Base-by-base conservation (phyloP, 2,113 vertebrate genomes). In the Boleophthalmus pectinirostris region DNA sequence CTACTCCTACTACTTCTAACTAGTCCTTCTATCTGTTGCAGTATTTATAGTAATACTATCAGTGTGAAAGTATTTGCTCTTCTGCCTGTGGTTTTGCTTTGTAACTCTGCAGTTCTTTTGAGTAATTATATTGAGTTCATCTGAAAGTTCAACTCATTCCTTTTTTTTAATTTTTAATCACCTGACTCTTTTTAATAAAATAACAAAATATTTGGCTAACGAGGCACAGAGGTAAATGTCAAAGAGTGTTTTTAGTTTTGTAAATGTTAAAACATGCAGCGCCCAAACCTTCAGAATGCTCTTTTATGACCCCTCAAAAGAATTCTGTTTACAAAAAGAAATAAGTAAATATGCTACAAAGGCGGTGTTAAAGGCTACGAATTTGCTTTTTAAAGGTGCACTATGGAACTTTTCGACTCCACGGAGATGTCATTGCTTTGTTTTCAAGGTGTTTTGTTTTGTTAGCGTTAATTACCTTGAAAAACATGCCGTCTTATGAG, bases 251-350 rank as follows among this genome's bases (percentile, higher is more conserved):
- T 63, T 33, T 7, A 64, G 33, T 33, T 38, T 64, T 64, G 33
- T 43, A 43, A 64, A 64, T 64, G 61, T 43, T 64, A 64, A 64
- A 35, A 43, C 33, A 64, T 64, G 61, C 61, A 38, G 35, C 20
- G 3, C 18, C 20, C n/a, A 0, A 33, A 38, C 10, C 10, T 64
- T 35, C 61, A 38, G 33, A 64, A n/a, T 43, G 20, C 18, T 20
- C 33, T 64, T 64, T 64, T n/a, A 64, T 43, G 61, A 64, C 33
- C 33, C 3, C 29, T 43, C 8, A 64, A 43, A 12, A 11, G 1
- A 64, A 43, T 64, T 64, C 6, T n/a, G 18, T 64, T 64, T 64
- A 64, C 33, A 11, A 43, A 64, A 64, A 63, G 15, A 63, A 20
- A 63, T 18, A 15, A 9, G 7, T 12, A 43, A 38, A 3, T n/a